Base-by-base conservation (phyloP, 2,888 invertebrate genomes). In the Dryadula phaetusa region DNA sequence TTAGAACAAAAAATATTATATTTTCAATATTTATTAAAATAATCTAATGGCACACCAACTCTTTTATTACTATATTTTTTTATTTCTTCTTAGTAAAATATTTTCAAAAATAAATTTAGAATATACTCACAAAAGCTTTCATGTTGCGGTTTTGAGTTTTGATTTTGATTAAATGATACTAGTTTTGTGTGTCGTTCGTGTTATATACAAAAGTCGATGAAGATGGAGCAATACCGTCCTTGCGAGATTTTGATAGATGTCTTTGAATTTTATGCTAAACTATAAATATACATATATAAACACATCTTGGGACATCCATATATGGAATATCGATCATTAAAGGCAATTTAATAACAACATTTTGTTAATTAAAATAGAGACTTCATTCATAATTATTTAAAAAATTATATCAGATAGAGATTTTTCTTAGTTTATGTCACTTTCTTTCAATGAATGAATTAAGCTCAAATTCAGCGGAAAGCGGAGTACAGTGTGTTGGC, bases 121-220 rank as follows among this genome's bases (percentile, higher is more conserved):
- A 7, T 49, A 63, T 69, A 79, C 79, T 79, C 63, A 79, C 78
- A 62, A 77, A 76, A 14, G 66, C 22, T 54, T 69, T 72, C 72
- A 72, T 72, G 61, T 65, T 71, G 70, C 46, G 10, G 60, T 25
- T 63, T 62, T 34, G 20, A 52, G 14, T 64, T 5, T 54, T 10
- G 34, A 18, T 47, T 12, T n/a, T 40, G 64, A 22, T 16, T 34
- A 52, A 69, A 60, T 70, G 69, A 65, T 63, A 60, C 49, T n/a
- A 12, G 34, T n/a, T 22, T 20, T 42, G 14, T 12, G 25, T 6
- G 34, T 20, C 28, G 22, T 16, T 37, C 44, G 49, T 32, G 8
- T 58, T 67, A 69, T 70, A 67, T 69, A 69, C 61, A 46, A 18
- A 16, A 34, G 18, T 18, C 47, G 40, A 40, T 3, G n/a, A 47